These are phyloP conservation scores for Oreochromis niloticus DNA, from an alignment of 2,113 vertebrate species.

Conservation along the genomic window DNA sequence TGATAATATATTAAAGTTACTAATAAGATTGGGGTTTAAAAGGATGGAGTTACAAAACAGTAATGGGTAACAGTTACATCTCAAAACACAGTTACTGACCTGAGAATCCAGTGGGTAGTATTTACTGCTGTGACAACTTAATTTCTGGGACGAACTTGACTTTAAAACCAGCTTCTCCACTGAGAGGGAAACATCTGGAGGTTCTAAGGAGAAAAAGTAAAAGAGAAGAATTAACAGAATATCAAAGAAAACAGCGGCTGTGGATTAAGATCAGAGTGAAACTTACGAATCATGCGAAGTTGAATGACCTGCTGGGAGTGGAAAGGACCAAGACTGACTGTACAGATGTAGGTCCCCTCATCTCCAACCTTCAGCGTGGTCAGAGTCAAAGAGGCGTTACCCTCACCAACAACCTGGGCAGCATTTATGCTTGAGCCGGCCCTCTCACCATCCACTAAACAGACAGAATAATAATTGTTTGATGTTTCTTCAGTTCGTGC, in stretches of 20 bases:
- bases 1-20: not conserved
- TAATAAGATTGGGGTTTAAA: not conserved
- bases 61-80: not conserved
- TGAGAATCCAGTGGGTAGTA: constrained; percentile 72
- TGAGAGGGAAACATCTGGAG: constrained; percentile 63
- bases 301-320: constrained; percentile 75
- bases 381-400: constrained; percentile 72
- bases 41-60: not conserved
- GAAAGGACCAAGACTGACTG: constrained; percentile 57
- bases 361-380: constrained; percentile 63
- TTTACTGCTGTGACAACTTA: constrained; percentile 66
- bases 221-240: not conserved
- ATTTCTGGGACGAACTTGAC: constrained; percentile 27
- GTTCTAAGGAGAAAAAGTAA: constrained; percentile 37
- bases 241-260: not conserved
- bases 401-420: constrained; percentile 29
- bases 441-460: constrained; percentile 47
- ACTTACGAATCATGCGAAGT: constrained; percentile 73
- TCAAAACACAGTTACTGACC: constrained; percentile 30
- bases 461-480: not conserved
- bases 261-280: not conserved
- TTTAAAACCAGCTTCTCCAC: constrained; percentile 53
- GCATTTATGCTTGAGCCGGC: constrained; percentile 50
- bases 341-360: constrained; percentile 79
- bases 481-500: not conserved